phyloP scores from a whole-genome alignment of 2,888 invertebrate genomes.

The Metopia argyrocephala region DNA sequence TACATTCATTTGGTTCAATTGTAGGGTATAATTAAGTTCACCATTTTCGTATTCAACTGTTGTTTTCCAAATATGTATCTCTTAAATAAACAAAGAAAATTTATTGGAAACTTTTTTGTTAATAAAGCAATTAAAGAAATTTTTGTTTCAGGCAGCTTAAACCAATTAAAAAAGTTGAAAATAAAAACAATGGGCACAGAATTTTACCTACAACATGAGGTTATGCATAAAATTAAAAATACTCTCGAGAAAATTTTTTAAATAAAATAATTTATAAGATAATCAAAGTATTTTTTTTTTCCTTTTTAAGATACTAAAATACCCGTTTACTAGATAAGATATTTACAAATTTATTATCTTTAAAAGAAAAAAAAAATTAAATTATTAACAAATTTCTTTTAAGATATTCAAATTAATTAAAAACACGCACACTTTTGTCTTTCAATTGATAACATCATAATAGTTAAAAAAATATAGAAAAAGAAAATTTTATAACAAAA shows the following conservation, averaged over 20 bases:
- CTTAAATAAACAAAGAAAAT: background rate
- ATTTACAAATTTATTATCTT: background rate
- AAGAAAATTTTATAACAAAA: background rate
- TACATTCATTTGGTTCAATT: no score
- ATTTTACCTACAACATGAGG: background rate
- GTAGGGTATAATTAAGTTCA: no score
- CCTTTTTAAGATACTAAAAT: background rate
- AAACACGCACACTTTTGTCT: background rate
- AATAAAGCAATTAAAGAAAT: constrained; percentile 21
- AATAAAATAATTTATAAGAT: background rate
- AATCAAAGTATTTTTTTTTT: background rate
- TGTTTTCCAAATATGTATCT: no score
- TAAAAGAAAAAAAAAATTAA: background rate
- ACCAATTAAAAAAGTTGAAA: background rate
- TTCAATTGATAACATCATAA: background rate
- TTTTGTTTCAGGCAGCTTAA: background rate
- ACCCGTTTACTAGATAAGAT: background rate
- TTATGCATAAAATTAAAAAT: background rate
- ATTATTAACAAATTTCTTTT: background rate
- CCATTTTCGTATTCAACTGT: no score
- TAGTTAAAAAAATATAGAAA: background rate
- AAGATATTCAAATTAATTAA: no score
- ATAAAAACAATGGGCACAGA: background rate
- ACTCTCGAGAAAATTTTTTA: background rate
- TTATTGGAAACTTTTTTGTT: constrained; percentile 7